A percentile compares a stretch with the other conserved stretches of the same genome.
Evolutionary conservation across 2,888 invertebrate species (phyloP).

Genomic region (Drosophila gaucha): DNA sequence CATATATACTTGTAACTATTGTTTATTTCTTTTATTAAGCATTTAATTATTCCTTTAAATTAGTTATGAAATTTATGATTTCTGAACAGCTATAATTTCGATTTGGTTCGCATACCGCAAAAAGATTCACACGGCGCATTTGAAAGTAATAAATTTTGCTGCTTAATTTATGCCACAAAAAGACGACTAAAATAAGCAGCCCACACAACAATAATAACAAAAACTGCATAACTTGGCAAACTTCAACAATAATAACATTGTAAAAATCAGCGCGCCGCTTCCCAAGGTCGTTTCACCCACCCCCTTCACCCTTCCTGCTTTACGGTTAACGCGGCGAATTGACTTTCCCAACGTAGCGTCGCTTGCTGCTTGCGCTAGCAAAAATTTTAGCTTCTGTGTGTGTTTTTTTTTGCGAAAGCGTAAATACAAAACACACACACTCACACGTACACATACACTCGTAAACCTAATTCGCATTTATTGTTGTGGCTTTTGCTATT

Average conservation of each 20-base stretch:
- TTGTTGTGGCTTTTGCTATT: slow-evolving; percentile 58
- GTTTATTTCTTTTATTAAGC: slow-evolving; percentile 4
- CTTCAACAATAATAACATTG: slow-evolving; percentile 69
- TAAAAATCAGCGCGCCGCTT: slow-evolving; percentile 50
- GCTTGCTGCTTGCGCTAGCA: slow-evolving; percentile 49
- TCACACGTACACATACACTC: slow-evolving; percentile 30
- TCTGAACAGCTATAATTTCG: neutral
- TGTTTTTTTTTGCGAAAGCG: slow-evolving; percentile 53
- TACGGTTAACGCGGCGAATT: slow-evolving; percentile 31
- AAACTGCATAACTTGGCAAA: slow-evolving; percentile 73
- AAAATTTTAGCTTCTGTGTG: slow-evolving; percentile 22
- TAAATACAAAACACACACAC: slow-evolving; percentile 42
- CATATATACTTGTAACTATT: neutral
- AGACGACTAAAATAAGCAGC: slow-evolving; percentile 33
- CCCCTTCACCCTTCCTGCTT: slow-evolving; percentile 1
- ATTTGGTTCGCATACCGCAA: slow-evolving; percentile 21
- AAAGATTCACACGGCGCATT: slow-evolving; percentile 64
- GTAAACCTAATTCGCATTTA: slow-evolving; percentile 68
- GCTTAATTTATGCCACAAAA: slow-evolving; percentile 64
- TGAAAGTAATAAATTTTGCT: slow-evolving; percentile 67
- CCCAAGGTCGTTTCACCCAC: slow-evolving; percentile 48
- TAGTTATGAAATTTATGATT: slow-evolving; percentile 1
- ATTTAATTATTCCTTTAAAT: neutral
- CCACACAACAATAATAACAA: slow-evolving; percentile 22
- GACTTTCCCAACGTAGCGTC: slow-evolving; percentile 52